Base-by-base conservation (phyloP, 1,140 invertebrate genomes). In the Drosophila kurseongensis region DNA sequence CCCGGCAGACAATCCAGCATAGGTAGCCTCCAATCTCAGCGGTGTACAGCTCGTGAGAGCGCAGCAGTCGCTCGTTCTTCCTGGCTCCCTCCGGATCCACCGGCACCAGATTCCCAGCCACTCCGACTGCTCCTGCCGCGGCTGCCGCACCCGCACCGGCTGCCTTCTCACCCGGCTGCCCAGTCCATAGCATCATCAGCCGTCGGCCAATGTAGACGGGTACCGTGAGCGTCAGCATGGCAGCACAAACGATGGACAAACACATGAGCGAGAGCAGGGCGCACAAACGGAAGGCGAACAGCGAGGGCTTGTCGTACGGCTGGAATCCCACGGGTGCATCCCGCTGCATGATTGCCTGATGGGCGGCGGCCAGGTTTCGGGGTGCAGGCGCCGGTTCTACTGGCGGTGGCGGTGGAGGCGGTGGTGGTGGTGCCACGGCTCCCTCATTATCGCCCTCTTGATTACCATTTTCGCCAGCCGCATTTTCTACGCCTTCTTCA, bases 31-130 rank as follows among this genome's bases (percentile, higher is more conserved):
- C 94, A 92, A 90, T 67, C 0, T 98, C 97, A 0, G 97, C 97
- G 1, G 98, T 99, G 88, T 99, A 99, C 0, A 99, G 93, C 92
- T 99, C 99, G 91, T 99, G 98, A 0, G 99, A 96, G 47, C 95
- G 94, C 42, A 94, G 93, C 6, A 95, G 93, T 2, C 95, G 93
- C 71, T 94, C 94, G 2, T 94, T 93, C 16, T 94, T 78, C 8
- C 78, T 59, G 2, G 73, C 62, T 8, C 54, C 63, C 23, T 84
- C 83, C 1, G 80, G 41, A 74, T 89, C 80, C 2, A 65, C 59
- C 2, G 47, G 44, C 3, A 59, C 47, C 7, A 62, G 38, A 23
- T 62, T 40, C 10, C 12, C 50, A 14, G 50, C 67, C 8, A 29
- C 65, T 51, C 12, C 63, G 0, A 6, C 67, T 48, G 50, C 66